Base-by-base conservation (phyloP, 2,888 invertebrate genomes). In the Pimpla rufipes region DNA sequence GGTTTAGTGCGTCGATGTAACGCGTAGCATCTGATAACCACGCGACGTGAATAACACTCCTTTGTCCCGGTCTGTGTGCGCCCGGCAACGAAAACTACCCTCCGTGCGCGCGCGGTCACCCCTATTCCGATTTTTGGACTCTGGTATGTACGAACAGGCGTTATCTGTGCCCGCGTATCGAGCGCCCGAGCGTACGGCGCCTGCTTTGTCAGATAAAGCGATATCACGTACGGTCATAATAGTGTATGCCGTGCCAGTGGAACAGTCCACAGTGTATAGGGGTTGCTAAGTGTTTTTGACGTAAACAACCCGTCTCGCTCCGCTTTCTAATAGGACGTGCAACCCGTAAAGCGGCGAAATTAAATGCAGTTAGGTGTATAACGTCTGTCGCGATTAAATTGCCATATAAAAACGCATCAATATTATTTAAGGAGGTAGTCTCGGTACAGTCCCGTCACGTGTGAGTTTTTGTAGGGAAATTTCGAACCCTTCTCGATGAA, bases 21-120 rank as follows among this genome's bases (percentile, higher is more conserved):
- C 59, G 16, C 47, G 68, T n/a, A n/a, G 50, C 47, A 80, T 80
- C 80, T 67, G 80, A 80, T 80, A 80, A 66, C 42, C 21, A 18
- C 16, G 40, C 16, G 52, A 42, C 57, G 16, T 29, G 76, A 42
- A 35, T 29, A 55, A 50, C 67, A 45, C 47, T 18, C 50, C 74
- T 74, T 75, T 80, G 79, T 79, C 67, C 47, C 6, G 16, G 50
- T 52, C 78, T 59, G 18, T 37, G 40, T 37, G n/a, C n/a, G 67
- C 13, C 57, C 40, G 57, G 67, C 55, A 57, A 55, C 42, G 29
- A n/a, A n/a, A n/a, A n/a, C n/a, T 29, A 5, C 29, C 5, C 29
- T 29, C 29, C 29, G 29, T 29, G 29, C 5, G 29, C 5, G 29
- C 29, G 29, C 29, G 29, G 3, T 29, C 5, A 11, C 55, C 75